Percentiles rank a stretch among this genome's conserved stretches.
Conservation (phyloP, 2,888 invertebrate genomes). For the Ypsolopha scabrella region DNA sequence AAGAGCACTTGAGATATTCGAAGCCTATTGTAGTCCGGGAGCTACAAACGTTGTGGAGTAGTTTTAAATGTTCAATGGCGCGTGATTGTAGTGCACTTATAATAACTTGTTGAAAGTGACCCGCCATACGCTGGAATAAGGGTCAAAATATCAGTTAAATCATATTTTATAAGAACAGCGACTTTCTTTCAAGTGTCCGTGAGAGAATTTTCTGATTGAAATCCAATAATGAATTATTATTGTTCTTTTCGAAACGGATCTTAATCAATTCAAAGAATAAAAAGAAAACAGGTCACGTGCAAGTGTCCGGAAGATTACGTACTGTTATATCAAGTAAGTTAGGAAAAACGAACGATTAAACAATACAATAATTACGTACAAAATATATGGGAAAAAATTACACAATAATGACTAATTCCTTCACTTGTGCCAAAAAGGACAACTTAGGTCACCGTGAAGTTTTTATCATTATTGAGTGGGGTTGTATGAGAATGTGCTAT, state of each 20-base stretch:
- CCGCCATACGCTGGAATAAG: neutral
- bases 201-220: conserved; percentile 1
- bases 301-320: no score
- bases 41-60: neutral
- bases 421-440: no score
- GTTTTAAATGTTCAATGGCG: neutral
- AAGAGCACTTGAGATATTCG: neutral
- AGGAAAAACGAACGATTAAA: no score
- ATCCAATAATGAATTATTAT: conserved; percentile 4
- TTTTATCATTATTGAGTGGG: no score
- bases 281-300: no score
- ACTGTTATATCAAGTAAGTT: no score
- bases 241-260: neutral
- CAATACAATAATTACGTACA: no score
- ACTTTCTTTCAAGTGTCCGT: conserved; percentile 1
- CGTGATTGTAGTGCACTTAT: neutral
- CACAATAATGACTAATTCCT: no score
- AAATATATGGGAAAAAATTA: no score
- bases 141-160: neutral
- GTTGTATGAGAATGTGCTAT: no score
- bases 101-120: neutral
- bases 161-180: neutral
- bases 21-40: neutral
- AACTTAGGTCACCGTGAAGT: no score
- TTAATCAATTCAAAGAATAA: no score